Evolutionary conservation across 2,888 invertebrate genomes (phyloP).

Genomic region (Lasioglossum lativentre): DNA sequence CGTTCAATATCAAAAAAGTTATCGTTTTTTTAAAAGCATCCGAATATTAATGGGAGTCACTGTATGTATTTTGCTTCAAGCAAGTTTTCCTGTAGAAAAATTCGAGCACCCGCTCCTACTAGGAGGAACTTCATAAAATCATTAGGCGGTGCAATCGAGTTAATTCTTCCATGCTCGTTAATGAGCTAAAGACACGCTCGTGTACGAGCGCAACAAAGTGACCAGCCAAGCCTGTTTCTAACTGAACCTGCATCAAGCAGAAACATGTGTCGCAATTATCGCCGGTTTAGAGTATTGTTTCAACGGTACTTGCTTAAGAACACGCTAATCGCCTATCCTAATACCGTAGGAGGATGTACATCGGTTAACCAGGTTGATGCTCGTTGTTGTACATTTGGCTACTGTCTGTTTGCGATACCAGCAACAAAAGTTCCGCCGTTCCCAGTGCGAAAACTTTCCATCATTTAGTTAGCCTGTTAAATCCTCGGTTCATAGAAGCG

Average conservation of each 20-base stretch:
- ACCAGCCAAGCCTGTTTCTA: background rate
- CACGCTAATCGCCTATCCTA: constrained; percentile 66
- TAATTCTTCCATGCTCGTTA: background rate
- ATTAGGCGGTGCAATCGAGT: background rate
- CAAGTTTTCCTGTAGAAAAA: no score
- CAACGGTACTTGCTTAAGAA: constrained; percentile 74
- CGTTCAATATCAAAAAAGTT: no score
- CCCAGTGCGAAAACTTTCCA: constrained; percentile 33
- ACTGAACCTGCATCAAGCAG: constrained; percentile 51
- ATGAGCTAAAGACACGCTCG: background rate
- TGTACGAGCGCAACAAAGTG: background rate
- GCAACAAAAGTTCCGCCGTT: constrained; percentile 39
- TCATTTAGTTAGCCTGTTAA: background rate
- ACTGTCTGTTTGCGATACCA: background rate
- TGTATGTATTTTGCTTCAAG: no score
- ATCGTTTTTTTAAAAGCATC: no score
- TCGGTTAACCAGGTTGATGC: constrained; percentile 25
- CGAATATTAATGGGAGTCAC: no score
- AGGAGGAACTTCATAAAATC: no score
- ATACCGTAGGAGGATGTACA: constrained; percentile 43
- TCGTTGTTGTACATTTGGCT: constrained; percentile 21
- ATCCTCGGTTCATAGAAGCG: background rate
- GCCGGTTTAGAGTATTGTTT: constrained; percentile 75
- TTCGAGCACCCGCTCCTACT: no score
- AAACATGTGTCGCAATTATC: constrained; percentile 68